These are phyloP conservation scores for Eupithecia subfuscata DNA, from an alignment of 2,888 invertebrate species.

Conservation along the genomic window DNA sequence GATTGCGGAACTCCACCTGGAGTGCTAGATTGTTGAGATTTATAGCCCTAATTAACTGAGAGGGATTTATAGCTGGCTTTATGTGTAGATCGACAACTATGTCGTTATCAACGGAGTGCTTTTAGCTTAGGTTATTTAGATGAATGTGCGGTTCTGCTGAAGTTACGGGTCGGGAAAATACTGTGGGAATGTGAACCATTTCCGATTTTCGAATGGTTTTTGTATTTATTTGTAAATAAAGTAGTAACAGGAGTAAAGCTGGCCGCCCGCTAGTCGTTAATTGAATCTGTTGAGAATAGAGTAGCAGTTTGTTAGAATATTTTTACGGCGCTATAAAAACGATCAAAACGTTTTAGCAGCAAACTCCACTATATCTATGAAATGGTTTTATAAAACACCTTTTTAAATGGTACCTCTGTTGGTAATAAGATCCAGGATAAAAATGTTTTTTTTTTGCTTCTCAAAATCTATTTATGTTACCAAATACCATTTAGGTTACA, in stretches of 20 bases:
- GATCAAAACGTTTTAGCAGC: constrained; percentile 57
- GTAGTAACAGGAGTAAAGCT: constrained; percentile 39
- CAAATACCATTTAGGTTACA: no score
- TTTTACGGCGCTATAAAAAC: constrained; percentile 62
- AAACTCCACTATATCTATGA: constrained; percentile 43
- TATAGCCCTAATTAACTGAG: constrained; percentile 59
- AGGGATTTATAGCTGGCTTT: constrained; percentile 52
- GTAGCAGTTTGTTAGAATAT: constrained; percentile 55
- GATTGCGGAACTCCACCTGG: constrained; percentile 55
- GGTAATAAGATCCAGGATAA: background rate
- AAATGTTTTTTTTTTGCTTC: background rate
- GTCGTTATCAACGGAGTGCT: constrained; percentile 45
- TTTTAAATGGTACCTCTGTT: background rate
- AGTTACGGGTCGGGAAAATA: background rate
- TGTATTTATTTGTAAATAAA: constrained; percentile 25
- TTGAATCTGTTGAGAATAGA: constrained; percentile 66
- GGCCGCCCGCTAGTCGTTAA: constrained; percentile 65
- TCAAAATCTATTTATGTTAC: no score
- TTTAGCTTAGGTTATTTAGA: constrained; percentile 36
- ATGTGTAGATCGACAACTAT: constrained; percentile 52
- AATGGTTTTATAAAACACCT: constrained; percentile 19
- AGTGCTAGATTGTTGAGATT: constrained; percentile 49
- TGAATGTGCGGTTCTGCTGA: constrained; percentile 24
- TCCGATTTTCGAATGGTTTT: background rate
- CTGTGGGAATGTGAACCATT: constrained; percentile 7